Conservation (phyloP, 64 coral and sea anemone genomes). For the Montipora efflorescens region DNA sequence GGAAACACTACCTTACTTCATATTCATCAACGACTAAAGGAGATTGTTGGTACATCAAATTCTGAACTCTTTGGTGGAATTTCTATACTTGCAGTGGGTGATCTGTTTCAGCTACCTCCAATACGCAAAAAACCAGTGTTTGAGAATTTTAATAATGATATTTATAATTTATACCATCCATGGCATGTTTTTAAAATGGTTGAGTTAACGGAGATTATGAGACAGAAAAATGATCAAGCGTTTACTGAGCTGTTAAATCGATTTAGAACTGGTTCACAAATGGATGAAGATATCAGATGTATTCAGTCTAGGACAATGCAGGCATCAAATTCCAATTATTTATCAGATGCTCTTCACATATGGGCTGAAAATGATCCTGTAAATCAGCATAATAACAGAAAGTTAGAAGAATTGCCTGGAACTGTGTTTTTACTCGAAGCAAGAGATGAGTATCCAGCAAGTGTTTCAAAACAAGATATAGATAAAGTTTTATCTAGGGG, state of each 20-base stretch:
- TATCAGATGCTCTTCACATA: not conserved
- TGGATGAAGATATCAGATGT: slow-evolving; percentile 46
- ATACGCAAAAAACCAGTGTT: slow-evolving; percentile 7
- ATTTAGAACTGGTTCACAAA: slow-evolving; percentile 58
- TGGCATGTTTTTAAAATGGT: no score
- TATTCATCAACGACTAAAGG: not conserved
- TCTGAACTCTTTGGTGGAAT: not conserved
- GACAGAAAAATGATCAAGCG: no score
- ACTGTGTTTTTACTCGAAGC: no score
- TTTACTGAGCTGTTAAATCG: slow-evolving; percentile 52
- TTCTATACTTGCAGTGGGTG: slow-evolving; percentile 1
- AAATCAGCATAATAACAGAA: no score
- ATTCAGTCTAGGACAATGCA: slow-evolving; percentile 48
- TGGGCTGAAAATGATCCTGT: no score
- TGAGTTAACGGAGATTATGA: no score
- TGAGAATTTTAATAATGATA: slow-evolving; percentile 17
- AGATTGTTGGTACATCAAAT: slow-evolving; percentile 26
- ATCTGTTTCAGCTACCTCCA: slow-evolving; percentile 34
- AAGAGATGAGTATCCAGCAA: no score
- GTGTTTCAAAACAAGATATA: no score
- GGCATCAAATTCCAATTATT: slow-evolving; percentile 14
- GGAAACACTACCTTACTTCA: slow-evolving; percentile 25
- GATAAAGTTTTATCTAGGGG: not conserved
- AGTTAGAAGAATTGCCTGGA: no score
- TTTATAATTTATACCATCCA: no score